A percentile compares a stretch with the other conserved stretches of the same genome.
Evolutionary conservation across 2,113 vertebrate genomes (phyloP).

Genomic region (Dunckerocampus dactyliophorus): DNA sequence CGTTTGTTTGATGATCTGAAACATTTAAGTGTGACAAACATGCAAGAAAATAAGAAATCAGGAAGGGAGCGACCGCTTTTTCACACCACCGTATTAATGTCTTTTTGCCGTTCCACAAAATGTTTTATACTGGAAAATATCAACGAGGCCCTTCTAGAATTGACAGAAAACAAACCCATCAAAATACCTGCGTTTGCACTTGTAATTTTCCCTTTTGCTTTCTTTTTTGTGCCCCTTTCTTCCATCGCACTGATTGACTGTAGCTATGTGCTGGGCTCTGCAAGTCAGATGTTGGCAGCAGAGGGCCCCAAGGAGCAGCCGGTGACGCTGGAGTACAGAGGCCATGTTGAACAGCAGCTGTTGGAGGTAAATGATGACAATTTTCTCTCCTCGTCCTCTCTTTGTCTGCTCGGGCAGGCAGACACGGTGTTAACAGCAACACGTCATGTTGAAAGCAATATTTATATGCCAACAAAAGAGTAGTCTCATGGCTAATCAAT

Average conservation of each 20-base stretch:
- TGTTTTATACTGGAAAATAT: too few relatives aligned
- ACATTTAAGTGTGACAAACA: too few relatives aligned
- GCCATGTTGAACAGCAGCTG: constrained; percentile 61
- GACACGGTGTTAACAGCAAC: background rate
- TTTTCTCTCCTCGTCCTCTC: background rate
- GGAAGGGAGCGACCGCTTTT: too few relatives aligned
- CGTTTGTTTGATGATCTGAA: too few relatives aligned
- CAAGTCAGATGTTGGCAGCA: constrained; percentile 59
- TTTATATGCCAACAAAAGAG: too few relatives aligned
- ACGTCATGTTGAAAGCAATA: background rate
- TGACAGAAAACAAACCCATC: background rate
- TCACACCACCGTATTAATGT: too few relatives aligned
- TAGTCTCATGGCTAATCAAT: background rate
- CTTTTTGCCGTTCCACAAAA: too few relatives aligned
- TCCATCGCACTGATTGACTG: background rate
- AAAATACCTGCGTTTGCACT: background rate
- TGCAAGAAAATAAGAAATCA: too few relatives aligned
- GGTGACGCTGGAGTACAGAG: constrained; percentile 68
- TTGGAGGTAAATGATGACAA: constrained; percentile 57
- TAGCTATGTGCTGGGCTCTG: constrained; percentile 72
- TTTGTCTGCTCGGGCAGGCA: background rate
- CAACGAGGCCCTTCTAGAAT: too few relatives aligned
- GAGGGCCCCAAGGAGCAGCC: constrained; percentile 56
- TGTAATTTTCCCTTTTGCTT: constrained; percentile 9
- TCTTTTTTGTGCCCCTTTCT: background rate